Base-by-base conservation (phyloP, 2,888 invertebrate genomes). In the Hypomecis punctinalis region DNA sequence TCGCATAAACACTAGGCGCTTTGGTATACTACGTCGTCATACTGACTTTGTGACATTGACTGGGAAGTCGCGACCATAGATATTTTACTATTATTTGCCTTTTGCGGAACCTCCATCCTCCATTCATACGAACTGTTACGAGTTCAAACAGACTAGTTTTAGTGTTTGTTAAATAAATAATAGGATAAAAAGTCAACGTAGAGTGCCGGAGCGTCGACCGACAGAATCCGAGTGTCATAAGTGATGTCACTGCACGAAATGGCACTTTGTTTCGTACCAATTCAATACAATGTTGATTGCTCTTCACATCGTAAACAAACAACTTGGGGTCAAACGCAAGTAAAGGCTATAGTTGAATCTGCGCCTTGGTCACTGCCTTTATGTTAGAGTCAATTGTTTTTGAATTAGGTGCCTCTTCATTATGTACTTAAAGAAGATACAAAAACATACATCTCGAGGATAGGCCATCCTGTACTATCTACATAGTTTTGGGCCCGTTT, bases 131-230 rank as follows among this genome's bases (percentile, higher is more conserved):
- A 39, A 40, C 57, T 70, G 72, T 79, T 78, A 80, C 75, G 78
- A 80, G 75, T 75, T 76, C 68, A 70, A 72, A 76, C 69, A 79
- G 74, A 77, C 76, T 75, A 72, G 64, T 71, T 76, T 70, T 78
- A 78, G 76, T 78, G 76, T 66, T 71, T 75, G 77, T 76, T 74
- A 78, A 81, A 79, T 76, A 80, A 80, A 81, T 76, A 79, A 74
- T 68, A 70, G 63, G 62, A 68, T 62, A 73, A 70, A 77, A 77
- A 75, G 68, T 58, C 62, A 73, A 67, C 67, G 68, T 67, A 64
- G 59, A 56, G 64, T 71, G 63, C 67, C 61, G 63, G 75, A 74
- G 68, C 74, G 68, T 72, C 75, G 78, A 78, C 77, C 73, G 64
- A 67, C 51, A 66, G 56, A 70, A 73, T 71, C 71, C 37, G 61